A percentile compares a stretch with the other conserved stretches of the same genome.
phyloP scores from a whole-genome alignment of 2,113 vertebrate species.

The Morone chrysops region DNA sequence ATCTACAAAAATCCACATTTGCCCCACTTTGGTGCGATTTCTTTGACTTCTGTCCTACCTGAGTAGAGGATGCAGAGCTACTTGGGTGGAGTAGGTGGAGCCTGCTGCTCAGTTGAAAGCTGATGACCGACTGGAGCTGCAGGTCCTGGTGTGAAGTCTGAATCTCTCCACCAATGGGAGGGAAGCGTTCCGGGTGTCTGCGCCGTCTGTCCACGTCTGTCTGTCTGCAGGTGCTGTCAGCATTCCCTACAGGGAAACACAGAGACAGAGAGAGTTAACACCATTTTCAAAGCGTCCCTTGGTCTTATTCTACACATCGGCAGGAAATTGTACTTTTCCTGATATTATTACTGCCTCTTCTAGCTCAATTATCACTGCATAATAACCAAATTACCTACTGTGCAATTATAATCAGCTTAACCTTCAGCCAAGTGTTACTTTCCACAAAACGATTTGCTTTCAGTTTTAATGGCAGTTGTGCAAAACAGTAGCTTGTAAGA shows the following conservation, averaged over 20 bases:
- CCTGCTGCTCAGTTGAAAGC: slow-evolving; percentile 66
- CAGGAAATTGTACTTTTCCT: not conserved
- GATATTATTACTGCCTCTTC: slow-evolving; percentile 12
- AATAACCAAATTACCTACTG: slow-evolving; percentile 15
- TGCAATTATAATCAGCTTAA: slow-evolving; percentile 42
- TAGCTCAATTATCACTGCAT: slow-evolving; percentile 38
- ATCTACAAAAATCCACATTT: not conserved
- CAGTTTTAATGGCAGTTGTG: slow-evolving; percentile 1
- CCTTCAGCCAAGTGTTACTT: slow-evolving; percentile 40
- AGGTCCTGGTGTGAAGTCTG: slow-evolving; percentile 46
- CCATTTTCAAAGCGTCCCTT: not conserved
- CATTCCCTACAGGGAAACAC: slow-evolving; percentile 77
- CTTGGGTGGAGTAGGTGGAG: slow-evolving; percentile 54
- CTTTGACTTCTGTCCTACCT: slow-evolving; percentile 63
- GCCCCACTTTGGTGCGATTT: not conserved
- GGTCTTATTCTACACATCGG: slow-evolving; percentile 9
- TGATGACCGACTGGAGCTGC: slow-evolving; percentile 53
- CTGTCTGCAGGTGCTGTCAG: slow-evolving; percentile 71
- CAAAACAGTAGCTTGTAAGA: not conserved
- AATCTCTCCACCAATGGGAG: slow-evolving; percentile 63
- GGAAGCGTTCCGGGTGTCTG: slow-evolving; percentile 57
- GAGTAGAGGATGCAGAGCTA: slow-evolving; percentile 59
- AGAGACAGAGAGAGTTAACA: not conserved
- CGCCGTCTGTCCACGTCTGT: slow-evolving; percentile 68
- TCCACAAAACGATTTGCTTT: slow-evolving; percentile 20